Percentiles rank a stretch among this genome's conserved stretches.
Evolutionary conservation across 64 coral and sea anemone genomes (phyloP).

Genomic region (Trachythela sp.): DNA sequence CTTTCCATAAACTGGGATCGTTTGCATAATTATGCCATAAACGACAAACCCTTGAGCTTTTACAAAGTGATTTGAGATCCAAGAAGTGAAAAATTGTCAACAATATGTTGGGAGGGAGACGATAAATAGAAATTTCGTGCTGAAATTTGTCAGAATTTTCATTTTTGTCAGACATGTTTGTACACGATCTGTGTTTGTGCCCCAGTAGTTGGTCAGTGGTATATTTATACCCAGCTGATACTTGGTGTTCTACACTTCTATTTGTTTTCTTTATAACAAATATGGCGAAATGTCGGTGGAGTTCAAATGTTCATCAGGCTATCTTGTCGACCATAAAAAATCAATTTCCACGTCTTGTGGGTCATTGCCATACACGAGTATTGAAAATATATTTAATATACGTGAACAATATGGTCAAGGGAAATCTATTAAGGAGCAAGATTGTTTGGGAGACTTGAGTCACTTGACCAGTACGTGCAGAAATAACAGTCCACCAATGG

Average conservation of each 20-base stretch:
- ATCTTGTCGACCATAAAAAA: not conserved
- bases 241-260: not conserved
- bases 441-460: no score
- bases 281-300: not conserved
- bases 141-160: not conserved
- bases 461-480: no score
- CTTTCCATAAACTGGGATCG: constrained; percentile 81
- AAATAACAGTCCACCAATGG: no score
- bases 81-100: constrained; percentile 74
- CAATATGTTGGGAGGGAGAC: constrained; percentile 84
- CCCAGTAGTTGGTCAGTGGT: not conserved
- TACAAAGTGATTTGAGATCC: constrained; percentile 81
- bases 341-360: not conserved
- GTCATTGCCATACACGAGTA: not conserved
- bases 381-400: not conserved
- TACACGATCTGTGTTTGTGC: not conserved
- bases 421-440: not conserved
- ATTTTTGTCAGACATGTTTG: not conserved
- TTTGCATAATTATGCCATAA: constrained; percentile 76
- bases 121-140: constrained; percentile 42
- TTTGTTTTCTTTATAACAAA: not conserved
- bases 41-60: constrained; percentile 81
- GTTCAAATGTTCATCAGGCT: not conserved
- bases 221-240: not conserved
- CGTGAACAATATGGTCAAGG: not conserved